phyloP scores from a whole-genome alignment of 2,797 vertebrate genomes.

The Lepilemur septentrionalis region DNA sequence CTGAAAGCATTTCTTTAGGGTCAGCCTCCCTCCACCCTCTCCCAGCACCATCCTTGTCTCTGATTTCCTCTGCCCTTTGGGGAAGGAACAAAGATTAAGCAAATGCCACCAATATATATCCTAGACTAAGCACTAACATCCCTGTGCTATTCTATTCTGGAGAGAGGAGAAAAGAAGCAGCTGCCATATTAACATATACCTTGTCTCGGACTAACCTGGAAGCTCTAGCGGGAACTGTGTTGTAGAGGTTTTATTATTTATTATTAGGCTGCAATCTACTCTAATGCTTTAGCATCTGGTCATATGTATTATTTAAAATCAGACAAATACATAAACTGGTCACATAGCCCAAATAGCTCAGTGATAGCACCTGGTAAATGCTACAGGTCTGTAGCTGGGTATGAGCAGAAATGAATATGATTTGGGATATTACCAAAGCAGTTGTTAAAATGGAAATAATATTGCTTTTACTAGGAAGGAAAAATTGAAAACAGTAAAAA shows the following conservation, averaged over 20 bases:
- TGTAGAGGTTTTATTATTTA: neutral
- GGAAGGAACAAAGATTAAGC: neutral
- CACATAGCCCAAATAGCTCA: neutral
- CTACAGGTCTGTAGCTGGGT: neutral
- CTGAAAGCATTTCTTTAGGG: neutral
- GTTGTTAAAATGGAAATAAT: conserved; percentile 70
- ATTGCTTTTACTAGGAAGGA: conserved; percentile 50
- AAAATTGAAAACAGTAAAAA: conserved; percentile 64
- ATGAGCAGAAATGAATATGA: conserved; percentile 62
- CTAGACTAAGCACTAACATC: neutral
- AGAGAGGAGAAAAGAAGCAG: neutral
- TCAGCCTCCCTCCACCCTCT: neutral
- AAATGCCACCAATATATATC: neutral
- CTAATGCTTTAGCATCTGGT: neutral
- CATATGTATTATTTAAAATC: conserved; percentile 41
- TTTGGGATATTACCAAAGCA: conserved; percentile 36
- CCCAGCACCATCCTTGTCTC: fast-evolving
- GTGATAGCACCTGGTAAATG: neutral
- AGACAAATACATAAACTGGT: conserved; percentile 19
- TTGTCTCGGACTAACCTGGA: neutral
- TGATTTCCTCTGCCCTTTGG: neutral
- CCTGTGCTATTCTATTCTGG: neutral
- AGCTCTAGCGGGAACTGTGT: neutral
- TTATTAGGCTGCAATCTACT: neutral
- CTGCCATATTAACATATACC: neutral